Percentiles rank a stretch among this genome's conserved stretches.
Conservation (phyloP, 2,113 vertebrate genomes). For the Cettia cetti region DNA sequence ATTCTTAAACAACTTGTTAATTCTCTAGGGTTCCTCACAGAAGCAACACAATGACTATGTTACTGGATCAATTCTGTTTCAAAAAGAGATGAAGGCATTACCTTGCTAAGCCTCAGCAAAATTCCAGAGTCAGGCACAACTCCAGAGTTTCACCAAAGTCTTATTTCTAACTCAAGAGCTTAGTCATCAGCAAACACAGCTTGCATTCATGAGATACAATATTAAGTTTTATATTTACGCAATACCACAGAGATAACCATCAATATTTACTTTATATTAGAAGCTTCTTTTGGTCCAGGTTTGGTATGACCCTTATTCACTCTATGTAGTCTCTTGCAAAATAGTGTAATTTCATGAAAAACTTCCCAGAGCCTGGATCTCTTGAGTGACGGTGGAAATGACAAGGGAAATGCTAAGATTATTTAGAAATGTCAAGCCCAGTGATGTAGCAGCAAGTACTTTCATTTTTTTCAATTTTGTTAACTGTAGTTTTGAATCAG, state of each 20-base stretch:
- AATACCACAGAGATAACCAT: background rate
- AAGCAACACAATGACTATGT: background rate
- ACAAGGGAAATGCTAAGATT: background rate
- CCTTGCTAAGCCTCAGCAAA: background rate
- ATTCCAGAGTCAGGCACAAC: background rate
- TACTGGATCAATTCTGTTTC: background rate
- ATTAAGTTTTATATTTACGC: background rate
- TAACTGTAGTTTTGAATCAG: constrained; percentile 23
- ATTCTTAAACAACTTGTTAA: background rate
- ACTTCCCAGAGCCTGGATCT: background rate
- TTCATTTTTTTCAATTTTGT: constrained; percentile 14
- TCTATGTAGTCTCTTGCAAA: background rate
- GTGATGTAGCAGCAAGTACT: background rate
- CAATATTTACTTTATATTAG: background rate
- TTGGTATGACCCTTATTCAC: background rate
- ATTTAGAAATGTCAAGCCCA: constrained; percentile 41
- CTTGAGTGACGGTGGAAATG: background rate
- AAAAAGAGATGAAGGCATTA: background rate
- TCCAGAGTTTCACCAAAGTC: background rate
- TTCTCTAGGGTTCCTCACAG: background rate
- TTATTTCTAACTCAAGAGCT: background rate
- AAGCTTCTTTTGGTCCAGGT: background rate
- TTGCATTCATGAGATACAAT: background rate
- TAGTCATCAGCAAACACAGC: background rate
- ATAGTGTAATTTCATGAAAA: background rate